phyloP scores from a whole-genome alignment of 1,140 invertebrate genomes.

The Lordiphosa mommai region DNA sequence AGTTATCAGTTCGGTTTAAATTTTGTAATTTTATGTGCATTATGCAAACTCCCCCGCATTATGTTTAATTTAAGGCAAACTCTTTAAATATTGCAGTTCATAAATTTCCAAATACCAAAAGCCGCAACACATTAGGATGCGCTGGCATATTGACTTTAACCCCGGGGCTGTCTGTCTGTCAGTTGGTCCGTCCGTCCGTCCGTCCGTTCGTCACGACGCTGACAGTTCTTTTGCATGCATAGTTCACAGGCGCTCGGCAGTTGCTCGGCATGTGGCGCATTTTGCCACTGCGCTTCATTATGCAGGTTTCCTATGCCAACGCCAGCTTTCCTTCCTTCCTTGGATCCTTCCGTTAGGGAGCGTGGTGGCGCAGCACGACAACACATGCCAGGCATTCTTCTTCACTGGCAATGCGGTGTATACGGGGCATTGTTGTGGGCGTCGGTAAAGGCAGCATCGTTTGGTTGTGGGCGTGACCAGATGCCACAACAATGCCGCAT shows the following conservation, averaged over 20 bases:
- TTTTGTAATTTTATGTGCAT: too few relatives aligned
- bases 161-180: not conserved
- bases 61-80: too few relatives aligned
- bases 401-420: not conserved
- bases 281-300: slow-evolving; percentile 19
- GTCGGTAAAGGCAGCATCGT: not conserved
- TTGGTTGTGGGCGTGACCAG: not conserved
- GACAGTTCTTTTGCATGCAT: slow-evolving; percentile 13
- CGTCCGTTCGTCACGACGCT: not conserved
- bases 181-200: not conserved
- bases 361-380: slow-evolving; percentile 5
- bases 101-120: slow-evolving; percentile 23
- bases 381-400: slow-evolving; percentile 11
- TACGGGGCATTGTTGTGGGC: slow-evolving; percentile 5
- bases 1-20: too few relatives aligned
- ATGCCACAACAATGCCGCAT: slow-evolving; percentile 16
- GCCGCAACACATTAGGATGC: too few relatives aligned
- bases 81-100: slow-evolving; percentile 22
- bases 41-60: too few relatives aligned
- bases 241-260: not conserved
- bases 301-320: slow-evolving; percentile 8
- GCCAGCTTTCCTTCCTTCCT: slow-evolving; percentile 9
- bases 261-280: slow-evolving; percentile 11
- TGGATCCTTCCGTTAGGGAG: not conserved
- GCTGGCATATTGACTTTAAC: slow-evolving; percentile 37